Evolutionary conservation across 2,797 vertebrate species (phyloP), one percentile per base, ranked within the genome.

Genomic region (Megaceryle alcyon): DNA sequence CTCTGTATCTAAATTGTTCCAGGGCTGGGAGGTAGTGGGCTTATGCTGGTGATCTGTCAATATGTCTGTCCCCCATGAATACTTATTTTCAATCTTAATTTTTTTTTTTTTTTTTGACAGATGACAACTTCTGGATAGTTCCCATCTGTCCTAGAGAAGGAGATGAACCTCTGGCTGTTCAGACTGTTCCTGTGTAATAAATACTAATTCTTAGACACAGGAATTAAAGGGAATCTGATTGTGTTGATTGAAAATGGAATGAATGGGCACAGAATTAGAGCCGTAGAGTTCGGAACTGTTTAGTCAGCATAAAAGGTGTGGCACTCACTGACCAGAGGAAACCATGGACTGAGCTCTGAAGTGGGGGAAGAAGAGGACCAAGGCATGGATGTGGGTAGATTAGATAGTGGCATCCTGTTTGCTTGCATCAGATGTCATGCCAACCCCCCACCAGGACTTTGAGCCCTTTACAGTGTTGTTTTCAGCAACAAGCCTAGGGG

Each of bases 71-170:
- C 28, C 49, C 41, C n/a, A 61, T 79, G 46, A 83, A 82, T 33
- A 71, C 48, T 88, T 76, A 35, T 43, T 83, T 73, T 84, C 61
- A 7, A 17, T 84, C 37, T 80, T 86, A 33, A 37, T 65, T 75
- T 14, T 3, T 26, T 53, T 10, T 19, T 78, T 44, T 53, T 82
- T 44, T 22, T 82, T 85, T 78, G 41, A 65, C 75, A 88, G 37
- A 82, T 64, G 19, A 78, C 86, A 77, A 86, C 28, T 7, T 90
- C 92, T 82, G 54, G 73, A 80, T 80, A 59, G 64, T 65, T 92
- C 49, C 23, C 29, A 69, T 89, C 26, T 78, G 37, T 77, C 43
- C 46, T 60, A 82, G 60, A n/a, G n/a, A 71, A 64, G 20, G 64
- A 89, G 73, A 57, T 14, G 1, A 78, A 71, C 31, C 44, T 80